Percentiles rank a stretch among this genome's conserved stretches.
These are phyloP conservation scores for Petaurus breviceps DNA, from an alignment of 2,113 vertebrate genomes.

Conservation along the genomic window DNA sequence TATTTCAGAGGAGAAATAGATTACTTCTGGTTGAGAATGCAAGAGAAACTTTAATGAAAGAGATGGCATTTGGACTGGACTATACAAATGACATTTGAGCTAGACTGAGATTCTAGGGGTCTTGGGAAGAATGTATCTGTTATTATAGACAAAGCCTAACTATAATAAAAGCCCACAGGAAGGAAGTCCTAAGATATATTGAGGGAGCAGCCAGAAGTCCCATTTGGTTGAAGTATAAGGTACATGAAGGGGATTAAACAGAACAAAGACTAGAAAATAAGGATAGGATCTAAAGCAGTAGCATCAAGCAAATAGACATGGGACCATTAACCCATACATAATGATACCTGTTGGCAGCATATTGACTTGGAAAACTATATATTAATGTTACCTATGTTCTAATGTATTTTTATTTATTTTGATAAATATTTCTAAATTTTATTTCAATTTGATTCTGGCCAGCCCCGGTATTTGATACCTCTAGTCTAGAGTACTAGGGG, in stretches of 20 bases:
- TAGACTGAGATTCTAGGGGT: not conserved
- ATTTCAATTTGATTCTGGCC: not conserved
- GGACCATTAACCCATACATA: not conserved
- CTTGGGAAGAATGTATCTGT: not conserved
- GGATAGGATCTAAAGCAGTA: not conserved
- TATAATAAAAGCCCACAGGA: not conserved
- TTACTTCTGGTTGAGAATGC: not conserved
- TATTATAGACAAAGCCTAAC: not conserved
- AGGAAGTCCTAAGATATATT: not conserved
- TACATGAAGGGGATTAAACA: not conserved
- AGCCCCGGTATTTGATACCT: not conserved
- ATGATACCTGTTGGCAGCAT: not conserved
- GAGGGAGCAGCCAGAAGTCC: not conserved
- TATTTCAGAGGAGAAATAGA: not conserved
- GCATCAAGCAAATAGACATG: not conserved
- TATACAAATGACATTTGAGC: not conserved
- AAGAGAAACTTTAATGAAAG: not conserved
- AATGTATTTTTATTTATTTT: not conserved
- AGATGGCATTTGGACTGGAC: not conserved
- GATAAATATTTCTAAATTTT: not conserved
- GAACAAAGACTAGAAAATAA: not conserved
- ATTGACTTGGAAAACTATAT: not conserved
- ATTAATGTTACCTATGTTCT: not conserved
- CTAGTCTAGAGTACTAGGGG: not conserved
- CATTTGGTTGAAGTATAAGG: not conserved